phyloP scores from a whole-genome alignment of 2,113 vertebrate species.

The Spilogale gracilis region DNA sequence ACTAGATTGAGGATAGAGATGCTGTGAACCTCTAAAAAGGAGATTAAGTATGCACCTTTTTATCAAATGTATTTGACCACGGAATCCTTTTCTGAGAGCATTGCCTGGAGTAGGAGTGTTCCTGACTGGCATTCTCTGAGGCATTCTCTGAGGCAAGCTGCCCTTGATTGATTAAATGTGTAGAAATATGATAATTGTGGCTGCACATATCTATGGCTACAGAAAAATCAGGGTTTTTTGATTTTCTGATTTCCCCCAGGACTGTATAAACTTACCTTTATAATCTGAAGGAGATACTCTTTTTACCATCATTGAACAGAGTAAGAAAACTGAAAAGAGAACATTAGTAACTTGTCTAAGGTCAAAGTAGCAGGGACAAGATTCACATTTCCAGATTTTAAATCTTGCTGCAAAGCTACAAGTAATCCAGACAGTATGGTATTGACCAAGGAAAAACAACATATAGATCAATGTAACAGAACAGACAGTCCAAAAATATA shows the following conservation, averaged over 20 bases:
- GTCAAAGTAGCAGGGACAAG: not conserved
- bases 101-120: not conserved
- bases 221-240: not conserved
- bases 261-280: not conserved
- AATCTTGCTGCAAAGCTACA: not conserved
- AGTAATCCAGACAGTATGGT: not conserved
- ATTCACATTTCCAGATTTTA: not conserved
- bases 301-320: not conserved
- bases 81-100: not conserved
- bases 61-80: not conserved
- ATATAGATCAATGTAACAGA: not conserved
- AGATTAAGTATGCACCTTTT: not conserved
- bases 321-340: constrained; percentile 9
- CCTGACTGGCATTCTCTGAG: not conserved
- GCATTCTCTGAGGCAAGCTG: not conserved
- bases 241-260: too few species aligned
- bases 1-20: not conserved
- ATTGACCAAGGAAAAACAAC: not conserved
- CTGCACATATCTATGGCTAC: not conserved
- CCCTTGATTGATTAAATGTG: not conserved
- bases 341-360: not conserved
- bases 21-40: not conserved
- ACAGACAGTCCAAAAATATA: not conserved
- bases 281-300: not conserved
- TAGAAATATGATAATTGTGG: not conserved